A percentile compares a stretch with the other conserved stretches of the same genome.
These are phyloP conservation scores for Parochlus steinenii DNA, from an alignment of 2,888 invertebrate genomes.

Conservation along the genomic window DNA sequence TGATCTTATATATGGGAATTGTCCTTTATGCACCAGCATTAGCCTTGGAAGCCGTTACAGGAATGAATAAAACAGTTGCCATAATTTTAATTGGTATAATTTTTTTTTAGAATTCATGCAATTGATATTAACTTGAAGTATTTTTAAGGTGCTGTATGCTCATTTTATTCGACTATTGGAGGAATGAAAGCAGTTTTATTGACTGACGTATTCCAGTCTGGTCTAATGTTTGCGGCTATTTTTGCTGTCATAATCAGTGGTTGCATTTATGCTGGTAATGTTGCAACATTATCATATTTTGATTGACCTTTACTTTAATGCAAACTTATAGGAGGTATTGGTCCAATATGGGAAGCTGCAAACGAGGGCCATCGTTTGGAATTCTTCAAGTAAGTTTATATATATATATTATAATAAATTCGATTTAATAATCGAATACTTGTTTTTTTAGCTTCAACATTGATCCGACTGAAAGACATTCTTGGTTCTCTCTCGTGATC, in stretches of 20 bases:
- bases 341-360: conserved; percentile 54
- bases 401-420: not conserved
- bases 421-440: not conserved
- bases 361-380: conserved; percentile 50
- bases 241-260: conserved; percentile 63
- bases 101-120: conserved; percentile 13
- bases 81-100: conserved; percentile 27
- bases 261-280: conserved; percentile 45
- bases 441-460: conserved; percentile 42
- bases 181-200: conserved; percentile 84
- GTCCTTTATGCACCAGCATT: conserved; percentile 88
- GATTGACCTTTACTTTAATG: no score
- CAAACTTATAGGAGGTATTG: no score
- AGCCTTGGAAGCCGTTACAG: conserved; percentile 72
- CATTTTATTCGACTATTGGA: conserved; percentile 74
- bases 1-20: conserved; percentile 80
- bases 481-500: conserved; percentile 63
- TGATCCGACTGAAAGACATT: conserved; percentile 68
- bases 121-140: conserved; percentile 6
- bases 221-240: conserved; percentile 72
- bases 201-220: conserved; percentile 71
- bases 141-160: conserved; percentile 49
- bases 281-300: no score
- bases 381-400: conserved; percentile 39
- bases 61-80: conserved; percentile 52